Base-by-base conservation (phyloP, 2,113 vertebrate genomes). In the Vidua macroura region DNA sequence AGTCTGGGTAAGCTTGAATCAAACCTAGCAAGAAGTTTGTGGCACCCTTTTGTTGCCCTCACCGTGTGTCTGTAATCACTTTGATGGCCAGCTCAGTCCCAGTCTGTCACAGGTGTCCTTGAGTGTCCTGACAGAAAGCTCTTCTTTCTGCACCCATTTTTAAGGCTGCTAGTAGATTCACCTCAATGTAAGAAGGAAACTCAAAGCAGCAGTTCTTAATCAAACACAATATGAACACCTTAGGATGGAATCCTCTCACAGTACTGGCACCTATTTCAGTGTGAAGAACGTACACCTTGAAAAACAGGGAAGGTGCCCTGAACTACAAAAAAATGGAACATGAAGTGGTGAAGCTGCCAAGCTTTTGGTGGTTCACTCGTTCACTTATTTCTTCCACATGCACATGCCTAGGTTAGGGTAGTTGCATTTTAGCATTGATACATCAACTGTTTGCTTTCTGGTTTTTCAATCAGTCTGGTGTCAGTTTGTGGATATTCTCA, bases 311-410 rank as follows among this genome's bases (percentile, higher is more conserved):
- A 69, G 58, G 31, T 86, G 17, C 41, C 41, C 76, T 52, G 16
- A 69, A n/a, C 6, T 22, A 64, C 30, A 24, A 1, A 56, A 1
- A 83, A 60, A 49, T 15, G 12, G 25, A 83, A 39, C 13, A 2
- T 9, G 30, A 35, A 8, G 13, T 0, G 0, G 53, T 24, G 44
- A 69, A 64, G 49, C 14, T 79, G 66, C 56, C 74, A 30, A 77
- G 18, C 6, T 69, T 62, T 53, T 49, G 19, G 19, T 23, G 35
- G 6, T 58, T 81, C 13, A 12, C 28, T 85, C 59, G 23, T 62
- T 63, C 1, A 0, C 35, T 52, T 90, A 7, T 10, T 60, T 74
- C 43, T 53, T 14, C 25, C 39, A 39, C 0, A 0, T 52, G 18
- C 15, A 33, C 14, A 7, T 20, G 24, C 58, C 58, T 33, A 39